phyloP scores from a whole-genome alignment of 1,140 invertebrate species.

The Drosophila miranda region DNA sequence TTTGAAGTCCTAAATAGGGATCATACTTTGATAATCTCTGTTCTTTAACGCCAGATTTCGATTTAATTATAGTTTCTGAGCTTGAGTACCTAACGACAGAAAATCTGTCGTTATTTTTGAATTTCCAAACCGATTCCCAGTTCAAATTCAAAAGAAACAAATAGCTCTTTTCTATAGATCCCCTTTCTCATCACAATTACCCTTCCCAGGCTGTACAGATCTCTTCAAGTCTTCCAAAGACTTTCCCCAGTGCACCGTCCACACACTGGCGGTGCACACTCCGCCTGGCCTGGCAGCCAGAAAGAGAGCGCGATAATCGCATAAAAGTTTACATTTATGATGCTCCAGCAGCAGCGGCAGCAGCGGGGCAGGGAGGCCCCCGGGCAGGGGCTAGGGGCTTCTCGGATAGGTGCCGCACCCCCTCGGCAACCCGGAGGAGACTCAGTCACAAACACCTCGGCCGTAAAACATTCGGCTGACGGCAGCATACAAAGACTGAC shows the following conservation, averaged over 20 bases:
- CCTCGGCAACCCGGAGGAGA: constrained; percentile 26
- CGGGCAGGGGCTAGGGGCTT: constrained; percentile 16
- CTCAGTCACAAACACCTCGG: constrained; percentile 65
- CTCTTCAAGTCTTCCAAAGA: not conserved
- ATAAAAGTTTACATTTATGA: constrained; percentile 80
- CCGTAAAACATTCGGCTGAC: constrained; percentile 78
- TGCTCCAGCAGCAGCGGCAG: constrained; percentile 44
- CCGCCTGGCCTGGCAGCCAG: constrained; percentile 29
- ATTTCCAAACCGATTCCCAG: too few relatives aligned
- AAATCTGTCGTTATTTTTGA: too few relatives aligned
- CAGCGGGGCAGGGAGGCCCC: constrained; percentile 34
- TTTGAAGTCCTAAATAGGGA: too few relatives aligned
- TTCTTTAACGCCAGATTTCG: too few relatives aligned
- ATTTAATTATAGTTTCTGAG: too few relatives aligned
- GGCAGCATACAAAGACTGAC: constrained; percentile 74
- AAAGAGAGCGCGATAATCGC: constrained; percentile 72
- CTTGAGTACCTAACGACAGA: too few relatives aligned
- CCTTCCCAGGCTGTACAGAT: too few relatives aligned
- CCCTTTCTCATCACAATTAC: too few relatives aligned
- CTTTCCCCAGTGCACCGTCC: constrained; percentile 43
- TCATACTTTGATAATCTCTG: too few relatives aligned
- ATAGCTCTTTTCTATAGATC: too few relatives aligned
- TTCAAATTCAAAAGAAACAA: too few relatives aligned
- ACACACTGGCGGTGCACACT: constrained; percentile 13
- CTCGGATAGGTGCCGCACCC: constrained; percentile 62